These are phyloP conservation scores for Cyprinodon diabolis DNA, from an alignment of 2,797 vertebrate genomes.

Conservation along the genomic window DNA sequence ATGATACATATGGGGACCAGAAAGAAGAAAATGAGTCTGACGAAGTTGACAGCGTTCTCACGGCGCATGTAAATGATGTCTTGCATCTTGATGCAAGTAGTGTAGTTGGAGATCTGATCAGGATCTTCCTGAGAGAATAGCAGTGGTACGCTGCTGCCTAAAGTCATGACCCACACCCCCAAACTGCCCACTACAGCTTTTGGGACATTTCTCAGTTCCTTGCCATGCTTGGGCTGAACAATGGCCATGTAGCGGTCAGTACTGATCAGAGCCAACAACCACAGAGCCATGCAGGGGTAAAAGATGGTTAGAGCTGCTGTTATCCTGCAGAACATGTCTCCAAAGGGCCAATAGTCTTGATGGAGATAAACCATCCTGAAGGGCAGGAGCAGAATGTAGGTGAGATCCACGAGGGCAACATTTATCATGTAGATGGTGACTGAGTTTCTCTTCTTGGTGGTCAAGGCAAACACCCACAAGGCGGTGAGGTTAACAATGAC, in stretches of 20 bases:
- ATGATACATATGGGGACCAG: constrained; percentile 91
- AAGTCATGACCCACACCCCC: constrained; percentile 91
- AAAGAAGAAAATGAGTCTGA: constrained; percentile 91
- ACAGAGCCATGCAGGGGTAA: constrained; percentile 94
- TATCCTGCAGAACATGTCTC: constrained; percentile 88
- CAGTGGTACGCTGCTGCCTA: constrained; percentile 84
- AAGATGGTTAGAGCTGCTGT: constrained; percentile 88
- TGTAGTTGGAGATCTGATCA: constrained; percentile 82
- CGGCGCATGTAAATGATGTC: constrained; percentile 88
- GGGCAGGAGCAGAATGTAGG: constrained; percentile 88
- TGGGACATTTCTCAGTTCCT: constrained; percentile 90
- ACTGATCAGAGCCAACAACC: constrained; percentile 94
- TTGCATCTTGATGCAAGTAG: constrained; percentile 91
- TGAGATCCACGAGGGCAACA: constrained; percentile 90
- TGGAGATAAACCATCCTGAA: constrained; percentile 89
- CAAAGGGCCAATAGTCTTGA: constrained; percentile 89
- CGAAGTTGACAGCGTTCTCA: constrained; percentile 85
- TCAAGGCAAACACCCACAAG: constrained; percentile 95
- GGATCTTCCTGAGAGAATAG: constrained; percentile 85
- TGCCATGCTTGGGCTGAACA: constrained; percentile 90
- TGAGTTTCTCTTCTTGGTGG: constrained; percentile 94
- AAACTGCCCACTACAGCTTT: constrained; percentile 86
- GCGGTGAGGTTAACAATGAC: constrained; percentile 89
- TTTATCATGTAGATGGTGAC: constrained; percentile 97
- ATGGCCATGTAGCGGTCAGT: constrained; percentile 96